phyloP scores from a whole-genome alignment of 2,113 vertebrate species.

The Sporophila hypoxantha region DNA sequence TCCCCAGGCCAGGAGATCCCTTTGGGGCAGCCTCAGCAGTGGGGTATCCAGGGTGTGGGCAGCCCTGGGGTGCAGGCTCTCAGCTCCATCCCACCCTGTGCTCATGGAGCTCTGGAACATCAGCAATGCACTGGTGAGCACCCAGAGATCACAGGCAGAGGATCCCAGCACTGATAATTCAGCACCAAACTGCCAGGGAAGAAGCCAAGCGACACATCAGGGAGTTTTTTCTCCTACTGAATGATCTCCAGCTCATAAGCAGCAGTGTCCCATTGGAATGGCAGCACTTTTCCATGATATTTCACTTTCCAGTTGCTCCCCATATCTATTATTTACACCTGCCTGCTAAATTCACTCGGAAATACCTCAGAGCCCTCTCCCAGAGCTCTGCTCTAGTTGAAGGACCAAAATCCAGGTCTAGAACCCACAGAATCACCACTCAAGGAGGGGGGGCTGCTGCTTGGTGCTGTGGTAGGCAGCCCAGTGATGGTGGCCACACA shows the following conservation, averaged over 20 bases:
- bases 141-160: not conserved
- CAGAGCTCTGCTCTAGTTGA: not conserved
- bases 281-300: not conserved
- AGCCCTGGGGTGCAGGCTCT: not conserved
- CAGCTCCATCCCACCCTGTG: accelerated
- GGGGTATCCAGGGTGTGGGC: not conserved
- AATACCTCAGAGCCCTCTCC: not conserved
- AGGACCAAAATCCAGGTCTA: not conserved
- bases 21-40: accelerated
- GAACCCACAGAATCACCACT: not conserved
- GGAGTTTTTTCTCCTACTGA: not conserved
- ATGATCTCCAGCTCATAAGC: not conserved
- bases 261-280: not conserved
- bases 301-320: not conserved
- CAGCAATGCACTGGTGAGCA: not conserved
- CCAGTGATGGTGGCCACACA: not conserved
- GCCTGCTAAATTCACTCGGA: not conserved
- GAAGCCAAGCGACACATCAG: not conserved
- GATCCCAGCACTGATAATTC: not conserved
- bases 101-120: not conserved
- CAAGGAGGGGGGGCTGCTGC: too few relatives aligned
- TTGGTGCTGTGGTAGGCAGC: not conserved
- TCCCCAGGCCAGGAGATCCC: not conserved
- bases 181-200: not conserved
- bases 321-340: not conserved